Evolutionary conservation across 2,797 vertebrate genomes (phyloP).

Genomic region (Schizopygopsis malacanthus): DNA sequence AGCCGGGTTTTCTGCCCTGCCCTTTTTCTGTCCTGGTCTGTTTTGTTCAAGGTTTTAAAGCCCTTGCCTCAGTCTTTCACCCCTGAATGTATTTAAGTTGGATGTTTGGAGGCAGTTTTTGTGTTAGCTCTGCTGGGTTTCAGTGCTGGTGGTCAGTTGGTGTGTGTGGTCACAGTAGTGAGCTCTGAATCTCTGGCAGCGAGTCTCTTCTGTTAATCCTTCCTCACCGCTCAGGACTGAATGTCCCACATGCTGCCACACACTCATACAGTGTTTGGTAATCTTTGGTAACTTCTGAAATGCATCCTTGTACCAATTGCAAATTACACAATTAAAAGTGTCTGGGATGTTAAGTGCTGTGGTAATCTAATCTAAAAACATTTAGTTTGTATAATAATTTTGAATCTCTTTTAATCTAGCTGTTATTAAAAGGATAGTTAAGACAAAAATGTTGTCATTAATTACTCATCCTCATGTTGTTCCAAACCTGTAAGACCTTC

Average conservation of each 20-base stretch:
- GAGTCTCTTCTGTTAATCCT: conserved; percentile 56
- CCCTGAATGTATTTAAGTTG: conserved; percentile 22
- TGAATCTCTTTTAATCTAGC: neutral
- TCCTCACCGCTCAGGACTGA: conserved; percentile 37
- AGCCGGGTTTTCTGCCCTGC: neutral
- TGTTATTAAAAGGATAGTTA: neutral
- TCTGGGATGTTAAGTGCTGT: neutral
- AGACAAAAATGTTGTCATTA: too few relatives aligned
- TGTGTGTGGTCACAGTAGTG: conserved; percentile 49
- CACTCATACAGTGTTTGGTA: conserved; percentile 12
- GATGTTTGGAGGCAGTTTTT: conserved; percentile 24
- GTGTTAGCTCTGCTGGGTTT: conserved; percentile 32
- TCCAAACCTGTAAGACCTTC: too few relatives aligned
- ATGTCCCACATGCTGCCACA: conserved; percentile 48
- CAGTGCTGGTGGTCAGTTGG: conserved; percentile 39
- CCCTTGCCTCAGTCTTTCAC: conserved; percentile 20
- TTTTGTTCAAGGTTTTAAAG: conserved; percentile 31
- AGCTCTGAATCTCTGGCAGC: conserved; percentile 49
- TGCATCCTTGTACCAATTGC: neutral
- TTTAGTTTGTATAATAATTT: neutral
- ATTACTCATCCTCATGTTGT: too few relatives aligned
- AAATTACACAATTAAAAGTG: neutral
- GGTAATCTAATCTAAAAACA: neutral
- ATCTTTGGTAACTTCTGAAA: neutral
- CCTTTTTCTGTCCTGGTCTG: conserved; percentile 9